Evolutionary conservation across 2,113 vertebrate species (phyloP), one percentile per base, ranked within the genome.

Genomic region (Malurus cyaneus): DNA sequence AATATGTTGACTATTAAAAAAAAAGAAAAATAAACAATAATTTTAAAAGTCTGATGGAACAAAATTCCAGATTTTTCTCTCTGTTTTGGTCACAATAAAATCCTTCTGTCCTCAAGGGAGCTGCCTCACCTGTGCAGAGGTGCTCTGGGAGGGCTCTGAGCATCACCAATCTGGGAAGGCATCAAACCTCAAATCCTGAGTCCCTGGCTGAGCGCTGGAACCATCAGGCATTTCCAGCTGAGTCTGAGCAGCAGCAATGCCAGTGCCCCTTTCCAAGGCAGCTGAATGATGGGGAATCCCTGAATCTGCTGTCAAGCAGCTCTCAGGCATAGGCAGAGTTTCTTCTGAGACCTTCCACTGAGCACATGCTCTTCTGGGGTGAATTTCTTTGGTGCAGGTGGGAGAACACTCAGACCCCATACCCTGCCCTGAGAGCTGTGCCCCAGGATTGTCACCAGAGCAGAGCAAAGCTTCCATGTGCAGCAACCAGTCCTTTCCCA

Each of bases 1-100:
- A 89, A 50, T 31, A 53, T 6, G 3, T 7, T 66, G 14, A 9
- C 14, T 31, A 20, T 26, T 29, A 18, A 5, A 41, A 50, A 50
- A 50, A 66, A 39, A 24, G 4, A 54, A 34, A 29, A 14, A 79
- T 14, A 41, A 62, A 41, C 25, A 29, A 29, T 29, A 7, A 29
- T 13, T 6, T 7, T 18, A 49, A 50, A 60, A 61, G 3, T 4
- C 7, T 2, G 11, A 59, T 12, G 0, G 1, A 73, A 72, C 3
- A 61, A 28, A 73, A 87, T 36, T 50, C 15, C 32, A n/a, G 11
- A 5, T 66, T 83, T 84, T 50, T 23, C 15, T 49, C 36, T 18
- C 9, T 20, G 8, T 34, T 86, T 26, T n/a, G 24, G 13, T 18
- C 32, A 50, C 70, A 64, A 18, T 47, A 56, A 69, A 78, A 56